These are phyloP conservation scores for Xestia c-nigrum DNA, from an alignment of 2,888 invertebrate genomes.

Conservation along the genomic window DNA sequence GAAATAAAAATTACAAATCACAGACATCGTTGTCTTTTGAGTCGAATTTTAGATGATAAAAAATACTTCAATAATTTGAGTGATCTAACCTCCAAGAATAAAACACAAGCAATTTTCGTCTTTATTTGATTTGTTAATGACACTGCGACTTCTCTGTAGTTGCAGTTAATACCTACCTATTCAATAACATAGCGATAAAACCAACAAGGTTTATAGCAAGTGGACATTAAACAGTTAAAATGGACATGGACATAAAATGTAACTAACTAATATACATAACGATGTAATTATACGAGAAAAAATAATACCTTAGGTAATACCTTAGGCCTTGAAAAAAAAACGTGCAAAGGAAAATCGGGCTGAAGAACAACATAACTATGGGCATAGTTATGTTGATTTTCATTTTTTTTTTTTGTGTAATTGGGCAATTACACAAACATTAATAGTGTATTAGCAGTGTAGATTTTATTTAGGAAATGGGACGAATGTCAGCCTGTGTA, in stretches of 20 bases:
- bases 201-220: slow-evolving; percentile 26
- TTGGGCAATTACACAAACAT: neutral
- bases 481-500: neutral
- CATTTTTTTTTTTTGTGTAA: too few relatives aligned
- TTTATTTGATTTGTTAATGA: neutral
- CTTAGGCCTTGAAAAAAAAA: too few relatives aligned
- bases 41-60: neutral
- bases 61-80: neutral
- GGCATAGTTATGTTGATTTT: too few relatives aligned
- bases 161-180: slow-evolving; percentile 16
- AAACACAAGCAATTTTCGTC: neutral
- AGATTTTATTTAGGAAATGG: neutral
- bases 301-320: neutral
- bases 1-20: neutral
- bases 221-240: slow-evolving; percentile 1
- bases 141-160: neutral
- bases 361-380: neutral
- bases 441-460: neutral
- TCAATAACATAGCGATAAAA: slow-evolving; percentile 34
- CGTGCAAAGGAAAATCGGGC: neutral
- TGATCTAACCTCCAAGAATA: neutral
- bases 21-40: neutral
- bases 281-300: neutral
- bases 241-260: slow-evolving; percentile 2
- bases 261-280: neutral